Base-by-base conservation (phyloP, 2,113 vertebrate species). In the Petaurus breviceps region DNA sequence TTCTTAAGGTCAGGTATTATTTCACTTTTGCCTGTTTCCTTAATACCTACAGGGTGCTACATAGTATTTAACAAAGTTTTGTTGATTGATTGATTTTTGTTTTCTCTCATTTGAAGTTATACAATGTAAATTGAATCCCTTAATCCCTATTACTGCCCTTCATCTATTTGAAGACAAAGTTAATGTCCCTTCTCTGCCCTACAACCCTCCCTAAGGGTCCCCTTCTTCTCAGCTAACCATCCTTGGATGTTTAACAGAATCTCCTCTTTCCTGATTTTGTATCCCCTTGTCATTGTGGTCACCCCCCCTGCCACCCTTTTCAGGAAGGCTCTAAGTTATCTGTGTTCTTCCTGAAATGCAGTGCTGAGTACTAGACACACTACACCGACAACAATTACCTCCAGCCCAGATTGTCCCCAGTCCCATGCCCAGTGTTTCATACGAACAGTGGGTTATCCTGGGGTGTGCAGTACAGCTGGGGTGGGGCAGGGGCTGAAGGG, bases 221-320 rank as follows among this genome's bases (percentile, higher is more conserved):
- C 28, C 26, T 57, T 0, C 57, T 68, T 37, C 12, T 37, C 37
- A 5, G 26, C 26, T 61, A 61, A 61, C 28, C 55, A 28, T 31
- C 10, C 28, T 61, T 11, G 2, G 2, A 68, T 37, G 11, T 68
- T 37, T 68, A 68, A 1, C 28, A 37, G 57, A 68, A 68, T 68
- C 11, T 37, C 0, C 0, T 68, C 14, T 68, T 68, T 4, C 3
- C 0, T 37, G 28, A 12, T 37, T 37, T 12, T 61, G 28, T 10
- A 31, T 68, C 57, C 57, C 31, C 57, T 68, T 3, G 57, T 68
- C 11, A 37, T 68, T 68, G 16, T 5, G 5, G 9, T 14, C 51
- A 5, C 19, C 26, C 6, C 90, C 14, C 9, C 0, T 46, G 0
- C n/a, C 37, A 37, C 28, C 11, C 24, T 0, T 0, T 3, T 90